Evolutionary conservation across 2,113 vertebrate species (phyloP), one percentile per base, ranked within the genome.

Genomic region (Catharus minimus): DNA sequence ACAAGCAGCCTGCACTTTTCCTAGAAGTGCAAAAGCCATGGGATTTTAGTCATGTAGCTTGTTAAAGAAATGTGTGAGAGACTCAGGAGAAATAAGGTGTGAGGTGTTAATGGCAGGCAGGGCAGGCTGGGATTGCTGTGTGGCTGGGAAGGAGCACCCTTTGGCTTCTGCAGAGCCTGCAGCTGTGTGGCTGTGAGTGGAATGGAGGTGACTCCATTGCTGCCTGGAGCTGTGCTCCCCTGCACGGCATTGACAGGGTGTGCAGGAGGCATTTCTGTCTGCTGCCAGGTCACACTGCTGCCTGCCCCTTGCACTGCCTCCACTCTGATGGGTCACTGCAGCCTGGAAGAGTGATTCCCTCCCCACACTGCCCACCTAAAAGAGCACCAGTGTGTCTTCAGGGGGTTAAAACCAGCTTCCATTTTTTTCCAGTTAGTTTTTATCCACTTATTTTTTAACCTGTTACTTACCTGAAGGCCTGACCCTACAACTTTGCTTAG

Each of bases 381-480:
- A 8, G 50, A 79, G 36, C 60, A 27, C 5, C 56, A 15, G 62
- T 26, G 41, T 10, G 19, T 50, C 58, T 47, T 88, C 38, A 24
- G 38, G 15, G 46, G 5, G 3, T 82, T 88, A n/a, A 82, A 52
- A 76, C 43, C 1, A 75, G 22, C 38, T 64, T 75, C 9, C 2
- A 0, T 1, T 23, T 24, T 32, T 77, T 78, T 55, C n/a, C 27
- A 41, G 6, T 36, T 46, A 3, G 19, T 43, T 62, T 83, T 32
- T 52, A 2, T 64, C 47, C 24, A 5, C 72, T 55, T n/a, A 4
- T 3, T 90, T 32, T 86, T 82, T 72, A 93, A 68, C n/a, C 53
- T 30, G 0, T 65, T 65, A 86, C 88, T 90, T 94, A 88, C 83
- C 73, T 69, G 86, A 56, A 64, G 22, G 52, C 36, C 73, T 93